Percentiles rank a stretch among this genome's conserved stretches.
phyloP scores from a whole-genome alignment of 2,888 invertebrate genomes.

The Drosophila infuscata region DNA sequence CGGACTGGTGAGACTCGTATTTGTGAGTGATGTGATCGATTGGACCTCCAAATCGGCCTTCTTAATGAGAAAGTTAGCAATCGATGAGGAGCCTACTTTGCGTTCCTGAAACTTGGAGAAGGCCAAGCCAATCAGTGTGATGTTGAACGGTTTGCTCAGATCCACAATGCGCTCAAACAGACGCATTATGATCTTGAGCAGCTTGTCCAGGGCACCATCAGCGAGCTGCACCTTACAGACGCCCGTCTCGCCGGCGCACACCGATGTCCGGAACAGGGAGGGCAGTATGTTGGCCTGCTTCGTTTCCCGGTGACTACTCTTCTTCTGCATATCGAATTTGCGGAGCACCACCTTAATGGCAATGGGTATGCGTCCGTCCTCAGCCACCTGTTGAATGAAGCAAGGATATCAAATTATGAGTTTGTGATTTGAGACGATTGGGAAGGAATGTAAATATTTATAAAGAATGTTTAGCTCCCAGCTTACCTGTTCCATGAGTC shows the following conservation, averaged over 20 bases:
- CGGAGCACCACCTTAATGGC: constrained; percentile 91
- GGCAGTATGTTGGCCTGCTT: constrained; percentile 91
- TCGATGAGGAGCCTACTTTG: constrained; percentile 89
- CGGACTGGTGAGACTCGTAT: constrained; percentile 72
- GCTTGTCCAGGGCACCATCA: constrained; percentile 88
- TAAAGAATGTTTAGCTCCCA: background rate
- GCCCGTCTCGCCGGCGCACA: constrained; percentile 69
- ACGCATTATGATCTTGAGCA: constrained; percentile 90
- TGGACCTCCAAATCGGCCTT: constrained; percentile 90
- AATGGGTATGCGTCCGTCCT: constrained; percentile 92
- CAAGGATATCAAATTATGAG: background rate
- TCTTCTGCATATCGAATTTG: constrained; percentile 89
- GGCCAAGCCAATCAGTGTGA: constrained; percentile 92
- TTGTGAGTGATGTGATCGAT: constrained; percentile 89
- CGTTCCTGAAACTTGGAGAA: constrained; percentile 92
- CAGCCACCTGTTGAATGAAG: constrained; percentile 84
- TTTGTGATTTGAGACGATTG: background rate
- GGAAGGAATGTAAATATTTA: background rate
- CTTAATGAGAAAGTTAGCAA: constrained; percentile 91
- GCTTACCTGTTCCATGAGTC: constrained; percentile 89
- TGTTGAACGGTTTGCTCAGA: constrained; percentile 90
- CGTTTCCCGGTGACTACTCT: constrained; percentile 90
- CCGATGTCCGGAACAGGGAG: constrained; percentile 86
- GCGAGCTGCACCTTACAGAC: constrained; percentile 85
- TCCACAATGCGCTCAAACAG: constrained; percentile 91